Evolutionary conservation across 2,797 vertebrate species (phyloP).

Genomic region (Gastrophryne carolinensis): DNA sequence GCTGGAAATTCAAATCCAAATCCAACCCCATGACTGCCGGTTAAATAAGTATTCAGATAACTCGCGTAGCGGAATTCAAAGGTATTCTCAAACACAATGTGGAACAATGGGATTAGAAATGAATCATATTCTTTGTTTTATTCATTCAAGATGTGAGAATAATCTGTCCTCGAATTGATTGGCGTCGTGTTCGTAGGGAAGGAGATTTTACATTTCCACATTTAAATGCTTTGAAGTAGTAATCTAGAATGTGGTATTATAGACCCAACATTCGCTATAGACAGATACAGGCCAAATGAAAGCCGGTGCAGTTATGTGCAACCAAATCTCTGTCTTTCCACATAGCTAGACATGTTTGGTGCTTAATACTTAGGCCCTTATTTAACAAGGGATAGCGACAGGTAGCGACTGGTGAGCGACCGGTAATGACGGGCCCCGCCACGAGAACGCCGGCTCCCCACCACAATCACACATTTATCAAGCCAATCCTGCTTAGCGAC

Average conservation of each 20-base stretch:
- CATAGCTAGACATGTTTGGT: no score
- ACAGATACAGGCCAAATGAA: not conserved
- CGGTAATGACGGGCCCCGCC: no score
- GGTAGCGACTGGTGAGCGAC: no score
- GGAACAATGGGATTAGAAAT: constrained; percentile 31
- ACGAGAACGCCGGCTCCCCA: no score
- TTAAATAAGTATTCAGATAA: not conserved
- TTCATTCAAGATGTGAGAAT: constrained; percentile 32
- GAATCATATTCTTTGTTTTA: constrained; percentile 48
- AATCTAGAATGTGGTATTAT: not conserved
- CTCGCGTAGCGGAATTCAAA: constrained; percentile 9
- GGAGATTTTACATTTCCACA: constrained; percentile 16
- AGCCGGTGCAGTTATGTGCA: no score
- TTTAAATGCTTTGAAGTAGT: constrained; percentile 42
- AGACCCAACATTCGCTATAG: no score
- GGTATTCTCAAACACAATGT: constrained; percentile 19
- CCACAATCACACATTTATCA: no score
- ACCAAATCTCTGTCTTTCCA: no score
- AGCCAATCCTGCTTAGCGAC: no score
- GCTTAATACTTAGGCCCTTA: no score
- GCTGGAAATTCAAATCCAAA: constrained; percentile 4
- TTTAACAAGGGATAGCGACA: no score
- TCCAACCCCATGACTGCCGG: not conserved
- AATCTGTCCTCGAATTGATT: constrained; percentile 40
- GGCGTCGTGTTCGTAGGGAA: not conserved